Base-by-base conservation (phyloP, 2,888 invertebrate species). In the Agriotes lineatus region DNA sequence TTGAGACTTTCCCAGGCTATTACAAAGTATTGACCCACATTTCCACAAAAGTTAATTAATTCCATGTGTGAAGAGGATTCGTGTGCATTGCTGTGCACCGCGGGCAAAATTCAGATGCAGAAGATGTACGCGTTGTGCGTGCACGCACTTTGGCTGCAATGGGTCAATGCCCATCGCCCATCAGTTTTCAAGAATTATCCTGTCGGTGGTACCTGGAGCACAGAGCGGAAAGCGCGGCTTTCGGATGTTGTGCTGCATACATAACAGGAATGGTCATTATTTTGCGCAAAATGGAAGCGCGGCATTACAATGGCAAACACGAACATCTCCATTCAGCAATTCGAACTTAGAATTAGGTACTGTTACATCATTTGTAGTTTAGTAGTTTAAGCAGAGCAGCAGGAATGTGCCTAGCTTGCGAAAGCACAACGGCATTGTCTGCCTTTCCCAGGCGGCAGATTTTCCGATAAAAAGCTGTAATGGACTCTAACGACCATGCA, bases 291-390 rank as follows among this genome's bases (percentile, higher is more conserved):
- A 16, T 42, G 42, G 42, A 18, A 42, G 44, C 7, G 10, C 10
- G n/a, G 19, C 61, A 64, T 63, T 69, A 69, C 58, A 56, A 58
- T 66, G 33, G 42, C 19, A 65, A 61, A 65, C 65, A 52, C 65
- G 50, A 57, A 65, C 45, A 50, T 58, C 57, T 58, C 20, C 48
- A 57, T 58, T 65, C 33, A 58, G 30, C 19, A 18, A 25, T 65
- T 39, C 50, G 37, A 58, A 52, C 58, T 39, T 58, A 56, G 48
- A 48, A 35, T 9, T 35, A 16, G 25, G 10, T 60, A 65, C 65
- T 58, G 65, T 65, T 65, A 58, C 50, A 39, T 37, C 58, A 50
- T 57, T 65, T 58, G 37, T 58, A 65, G 65, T 65, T 64, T 65
- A 57, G 48, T 58, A 39, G 65, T 58, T 56, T 65, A 52, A 48